phyloP scores from a whole-genome alignment of 2,888 invertebrate species.

The Sphinx pinastri region DNA sequence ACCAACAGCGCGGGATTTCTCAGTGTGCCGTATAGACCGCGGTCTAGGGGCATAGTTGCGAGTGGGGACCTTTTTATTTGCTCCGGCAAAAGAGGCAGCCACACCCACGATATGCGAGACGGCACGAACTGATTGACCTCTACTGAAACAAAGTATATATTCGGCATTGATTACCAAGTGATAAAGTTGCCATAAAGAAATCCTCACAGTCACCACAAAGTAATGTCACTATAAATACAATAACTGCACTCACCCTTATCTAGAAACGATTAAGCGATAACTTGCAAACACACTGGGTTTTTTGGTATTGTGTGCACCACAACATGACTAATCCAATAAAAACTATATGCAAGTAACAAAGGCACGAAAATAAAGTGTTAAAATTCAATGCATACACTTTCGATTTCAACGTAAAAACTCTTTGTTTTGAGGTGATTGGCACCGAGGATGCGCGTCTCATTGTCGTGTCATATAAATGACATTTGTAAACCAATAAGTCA shows the following conservation, averaged over 20 bases:
- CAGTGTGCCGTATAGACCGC: too few species aligned
- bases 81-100: too few species aligned
- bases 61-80: too few species aligned
- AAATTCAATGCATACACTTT: conserved; percentile 67
- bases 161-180: too few species aligned
- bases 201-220: too few species aligned
- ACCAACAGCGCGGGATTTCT: too few species aligned
- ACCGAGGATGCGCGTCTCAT: conserved; percentile 36
- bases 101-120: too few species aligned
- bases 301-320: conserved; percentile 25
- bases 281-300: conserved; percentile 21
- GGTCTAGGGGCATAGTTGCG: too few species aligned
- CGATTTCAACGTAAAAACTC: conserved; percentile 62
- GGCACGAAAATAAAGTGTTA: conserved; percentile 57
- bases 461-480: conserved; percentile 45
- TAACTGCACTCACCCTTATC: background rate
- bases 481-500: conserved; percentile 41
- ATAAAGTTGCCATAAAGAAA: too few species aligned
- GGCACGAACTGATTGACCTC: too few species aligned
- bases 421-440: conserved; percentile 70
- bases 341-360: conserved; percentile 25
- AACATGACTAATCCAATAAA: conserved; percentile 29
- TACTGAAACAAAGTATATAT: too few species aligned
- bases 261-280: conserved; percentile 12
- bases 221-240: too few species aligned